phyloP scores from a whole-genome alignment of 2,113 vertebrate genomes.

The Nyctereutes procyonoides region DNA sequence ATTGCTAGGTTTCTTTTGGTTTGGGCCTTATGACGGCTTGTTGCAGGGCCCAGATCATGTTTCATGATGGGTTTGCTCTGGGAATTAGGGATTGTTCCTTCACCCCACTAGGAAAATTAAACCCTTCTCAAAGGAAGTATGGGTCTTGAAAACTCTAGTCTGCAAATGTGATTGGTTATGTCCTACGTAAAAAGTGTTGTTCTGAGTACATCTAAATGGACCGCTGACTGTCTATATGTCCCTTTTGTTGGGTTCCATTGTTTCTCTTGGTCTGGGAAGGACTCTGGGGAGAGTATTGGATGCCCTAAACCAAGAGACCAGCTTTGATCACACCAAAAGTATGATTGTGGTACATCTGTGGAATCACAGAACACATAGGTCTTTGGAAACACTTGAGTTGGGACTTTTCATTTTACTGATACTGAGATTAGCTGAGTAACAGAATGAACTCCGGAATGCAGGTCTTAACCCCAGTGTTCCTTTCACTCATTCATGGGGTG shows the following conservation, averaged over 20 bases:
- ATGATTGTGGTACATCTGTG: not conserved
- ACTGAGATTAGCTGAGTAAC: not conserved
- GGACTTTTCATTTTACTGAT: not conserved
- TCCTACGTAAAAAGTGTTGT: not conserved
- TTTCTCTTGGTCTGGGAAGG: not conserved
- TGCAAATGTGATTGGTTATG: not conserved
- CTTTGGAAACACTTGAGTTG: not conserved
- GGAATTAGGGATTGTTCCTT: slow-evolving; percentile 52
- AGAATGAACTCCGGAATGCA: not conserved
- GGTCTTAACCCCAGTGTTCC: not conserved
- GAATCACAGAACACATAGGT: not conserved
- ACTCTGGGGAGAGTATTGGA: not conserved
- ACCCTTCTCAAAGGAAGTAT: slow-evolving; percentile 29
- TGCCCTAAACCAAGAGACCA: not conserved
- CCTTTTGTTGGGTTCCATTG: not conserved
- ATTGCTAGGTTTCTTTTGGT: slow-evolving; percentile 57
- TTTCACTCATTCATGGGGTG: not conserved
- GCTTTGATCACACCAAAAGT: not conserved
- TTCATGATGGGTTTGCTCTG: slow-evolving; percentile 63
- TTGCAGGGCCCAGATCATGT: slow-evolving; percentile 56
- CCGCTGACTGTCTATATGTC: not conserved
- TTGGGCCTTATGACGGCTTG: slow-evolving; percentile 50
- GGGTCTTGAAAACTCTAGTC: slow-evolving; percentile 20
- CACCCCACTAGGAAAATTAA: slow-evolving; percentile 47
- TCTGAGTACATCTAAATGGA: not conserved